Evolutionary conservation across 2,888 invertebrate genomes (phyloP).

Genomic region (Rutpela maculata): DNA sequence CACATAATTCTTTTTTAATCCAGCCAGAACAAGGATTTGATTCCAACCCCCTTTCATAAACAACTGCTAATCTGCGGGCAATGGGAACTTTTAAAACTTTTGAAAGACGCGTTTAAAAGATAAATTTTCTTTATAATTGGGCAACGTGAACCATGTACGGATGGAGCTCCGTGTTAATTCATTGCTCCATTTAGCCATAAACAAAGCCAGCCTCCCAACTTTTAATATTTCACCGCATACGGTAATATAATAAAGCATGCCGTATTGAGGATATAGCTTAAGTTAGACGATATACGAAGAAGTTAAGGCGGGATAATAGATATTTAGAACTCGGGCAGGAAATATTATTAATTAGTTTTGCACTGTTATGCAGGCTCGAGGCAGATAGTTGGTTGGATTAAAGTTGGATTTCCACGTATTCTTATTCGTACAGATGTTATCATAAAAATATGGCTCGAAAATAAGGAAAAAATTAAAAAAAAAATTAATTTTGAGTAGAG

Average conservation of each 20-base stretch:
- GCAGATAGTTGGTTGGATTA: background rate
- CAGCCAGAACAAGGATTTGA: constrained; percentile 52
- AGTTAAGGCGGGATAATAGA: constrained; percentile 52
- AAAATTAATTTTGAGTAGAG: too few species aligned
- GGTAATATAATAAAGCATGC: constrained; percentile 56
- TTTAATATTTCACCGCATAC: constrained; percentile 54
- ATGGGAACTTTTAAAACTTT: constrained; percentile 53
- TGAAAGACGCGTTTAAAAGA: constrained; percentile 42
- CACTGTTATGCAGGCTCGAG: constrained; percentile 8
- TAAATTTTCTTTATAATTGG: constrained; percentile 50
- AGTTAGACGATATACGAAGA: constrained; percentile 53
- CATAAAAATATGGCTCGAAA: too few species aligned
- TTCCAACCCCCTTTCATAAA: constrained; percentile 56
- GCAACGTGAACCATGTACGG: constrained; percentile 44
- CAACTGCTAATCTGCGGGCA: constrained; percentile 56
- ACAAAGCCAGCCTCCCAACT: constrained; percentile 48
- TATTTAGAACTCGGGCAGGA: constrained; percentile 46
- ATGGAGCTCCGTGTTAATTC: constrained; percentile 50
- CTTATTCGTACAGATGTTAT: background rate
- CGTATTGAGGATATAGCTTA: constrained; percentile 55
- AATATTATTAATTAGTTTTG: constrained; percentile 45
- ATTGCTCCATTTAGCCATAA: constrained; percentile 54
- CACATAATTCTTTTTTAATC: constrained; percentile 59
- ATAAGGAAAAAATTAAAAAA: too few species aligned
- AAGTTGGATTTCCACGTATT: constrained; percentile 1